A percentile compares a stretch with the other conserved stretches of the same genome.
These are phyloP conservation scores for Xenus cinereus DNA, from an alignment of 2,113 vertebrate genomes.

Conservation along the genomic window DNA sequence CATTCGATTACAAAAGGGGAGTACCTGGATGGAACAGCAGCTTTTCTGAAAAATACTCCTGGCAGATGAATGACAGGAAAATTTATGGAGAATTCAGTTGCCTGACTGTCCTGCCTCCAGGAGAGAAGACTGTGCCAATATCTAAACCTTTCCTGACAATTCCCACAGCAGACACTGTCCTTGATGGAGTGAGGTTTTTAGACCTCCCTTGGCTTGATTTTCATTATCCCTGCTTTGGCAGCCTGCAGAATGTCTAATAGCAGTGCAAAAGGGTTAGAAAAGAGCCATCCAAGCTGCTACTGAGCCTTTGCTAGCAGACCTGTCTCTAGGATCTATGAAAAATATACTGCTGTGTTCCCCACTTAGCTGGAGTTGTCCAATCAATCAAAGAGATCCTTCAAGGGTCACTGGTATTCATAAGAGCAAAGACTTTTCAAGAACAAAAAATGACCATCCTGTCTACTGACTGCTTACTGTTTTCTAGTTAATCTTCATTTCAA, in stretches of 20 bases:
- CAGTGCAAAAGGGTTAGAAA: background rate
- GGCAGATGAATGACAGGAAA: constrained; percentile 52
- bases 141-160: constrained; percentile 37
- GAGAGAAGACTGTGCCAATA: constrained; percentile 2
- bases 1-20: constrained; percentile 23
- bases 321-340: constrained; percentile 6
- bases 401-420: constrained; percentile 29
- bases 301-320: background rate
- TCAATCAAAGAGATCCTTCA: constrained; percentile 50
- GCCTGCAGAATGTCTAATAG: constrained; percentile 2
- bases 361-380: background rate
- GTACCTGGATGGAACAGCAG: constrained; percentile 25
- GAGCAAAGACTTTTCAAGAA: constrained; percentile 10
- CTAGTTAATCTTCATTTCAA: constrained; percentile 14
- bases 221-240: constrained; percentile 24
- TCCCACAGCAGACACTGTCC: constrained; percentile 13
- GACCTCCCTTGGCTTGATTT: constrained; percentile 40
- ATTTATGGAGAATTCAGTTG: constrained; percentile 46
- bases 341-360: background rate
- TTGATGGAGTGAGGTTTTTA: constrained; percentile 35
- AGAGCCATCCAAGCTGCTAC: constrained; percentile 7
- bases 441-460: background rate
- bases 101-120: constrained; percentile 31
- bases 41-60: constrained; percentile 41
- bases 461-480: background rate